Evolutionary conservation across 53 echinoderm and acorn worm genomes (phyloP), one percentile per base, ranked within the genome.

Genomic region (Astropecten irregularis): DNA sequence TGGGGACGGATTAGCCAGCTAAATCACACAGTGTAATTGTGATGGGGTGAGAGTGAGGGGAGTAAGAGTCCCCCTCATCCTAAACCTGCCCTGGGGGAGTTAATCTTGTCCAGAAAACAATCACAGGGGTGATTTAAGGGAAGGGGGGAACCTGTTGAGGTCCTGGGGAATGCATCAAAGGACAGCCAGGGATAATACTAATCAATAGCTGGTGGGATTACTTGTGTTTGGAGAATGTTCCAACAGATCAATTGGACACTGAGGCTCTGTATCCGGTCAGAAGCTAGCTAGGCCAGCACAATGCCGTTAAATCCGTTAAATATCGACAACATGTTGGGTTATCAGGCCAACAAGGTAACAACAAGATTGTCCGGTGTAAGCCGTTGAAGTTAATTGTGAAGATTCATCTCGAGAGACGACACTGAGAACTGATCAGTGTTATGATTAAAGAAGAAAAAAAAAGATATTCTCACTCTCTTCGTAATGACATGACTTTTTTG

Each of bases 1-100:
- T 0, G 50, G 62, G 10, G 30, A 0, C 0, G 50, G 70, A 70
- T 70, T 70, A 49, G 70, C n/a, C n/a, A 8, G 9, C 70, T 50
- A 70, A 70, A 70, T 70, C 70, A 70, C 70, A 70, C 29, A 44
- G 68, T 49, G 70, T 28, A n/a, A 70, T 49, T 70, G 15, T n/a
- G n/a, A n/a, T 50, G 7, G 49, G 70, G 49, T 49, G 18, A 19
- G 26, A 35, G 62, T 32, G 62, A 29, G 23, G 28, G 28, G 28
- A n/a, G 16, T 7, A 29, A 26, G 23, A 29, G 28, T 46, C 13
- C 28, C 46, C 44, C 46, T 22, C 27, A 25, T 18, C 19, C 8
- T 68, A 70, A 70, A 50, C 30, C 70, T 48, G 1, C 8, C 31
- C 70, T 28, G 31, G 50, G 70, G 70, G 51, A 32, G 49, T 27